Evolutionary conservation across 2,888 invertebrate genomes (phyloP), one percentile per base, ranked within the genome.

Genomic region (Xanthorhoe spadicearia): DNA sequence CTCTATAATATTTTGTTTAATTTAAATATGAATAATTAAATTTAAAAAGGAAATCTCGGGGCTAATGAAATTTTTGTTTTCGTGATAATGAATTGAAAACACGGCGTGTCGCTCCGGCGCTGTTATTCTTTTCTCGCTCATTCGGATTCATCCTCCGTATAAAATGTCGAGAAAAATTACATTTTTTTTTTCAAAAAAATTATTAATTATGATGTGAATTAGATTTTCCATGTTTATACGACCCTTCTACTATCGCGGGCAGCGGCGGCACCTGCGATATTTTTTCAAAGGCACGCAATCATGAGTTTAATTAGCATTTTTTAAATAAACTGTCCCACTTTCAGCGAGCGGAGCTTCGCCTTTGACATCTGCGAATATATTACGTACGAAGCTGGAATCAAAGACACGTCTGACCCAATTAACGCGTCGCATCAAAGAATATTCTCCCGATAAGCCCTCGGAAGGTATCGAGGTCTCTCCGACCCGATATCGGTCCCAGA

Each of bases 1-100:
- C 90, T 90, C 90, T 92, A 92, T 92, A 92, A 92, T 93, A 92
- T 92, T 92, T 89, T 92, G 92, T 92, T 92, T 92, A 93, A 92
- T 92, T 93, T 92, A 92, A 92, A 92, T 92, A 92, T 92, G 92
- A 92, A 92, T 93, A 92, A 92, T 92, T 93, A 90, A 92, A 90
- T 91, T 89, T 88, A 89, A 91, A 92, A 91, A 90, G 88, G 91
- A 90, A 92, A 91, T 90, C 92, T 90, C 88, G 81, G 88, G 83
- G 88, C 89, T 92, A 92, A 92, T 92, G 92, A 92, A 92, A 89
- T 92, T 92, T 92, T 91, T 93, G 92, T 93, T 92, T 93, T 92
- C 82, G 89, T 90, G 92, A 92, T 93, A 93, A 93, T 93, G 92
- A 93, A 93, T 93, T 92, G 92, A 92, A 93, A 93, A 93, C 93